Evolutionary conservation across 1,140 invertebrate species (phyloP), one percentile per base, ranked within the genome.

Genomic region (Magallana angulata): DNA sequence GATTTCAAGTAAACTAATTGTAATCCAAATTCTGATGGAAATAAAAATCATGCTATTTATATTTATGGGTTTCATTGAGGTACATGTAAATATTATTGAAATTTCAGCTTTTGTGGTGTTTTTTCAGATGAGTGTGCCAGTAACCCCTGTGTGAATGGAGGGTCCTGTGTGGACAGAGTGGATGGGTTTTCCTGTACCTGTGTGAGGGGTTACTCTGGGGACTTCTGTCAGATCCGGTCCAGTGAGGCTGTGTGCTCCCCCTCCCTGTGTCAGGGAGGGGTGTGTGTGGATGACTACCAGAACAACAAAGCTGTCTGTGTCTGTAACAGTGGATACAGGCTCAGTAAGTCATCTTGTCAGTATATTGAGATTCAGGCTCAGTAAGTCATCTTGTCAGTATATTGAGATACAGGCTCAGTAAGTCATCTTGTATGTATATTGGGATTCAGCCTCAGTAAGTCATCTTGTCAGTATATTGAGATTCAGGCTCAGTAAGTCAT

Each of bases 151-250:
- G 8, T 87, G 24, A 86, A 92, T 88, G 86, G 71, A n/a, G 91
- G 90, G 16, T 57, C 85, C 30, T 92, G 91, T 86, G 88, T 90
- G 30, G 91, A 93, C 59, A 16, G 76, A 8, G 83, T 88, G n/a
- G 89, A 90, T 60, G 88, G 87, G 6, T 93, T 88, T 84, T 59
- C 76, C 64, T 93, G 93, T 82, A 87, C 86, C 56, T 93, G 93
- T 91, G 59, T 81, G 57, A 87, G 89, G n/a, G 92, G 92, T 9
- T 83, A 87, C 56, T 56, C 82, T 11, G 71, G 87, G 7, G 16
- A 62, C 3, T 48, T 68, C 57, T 87, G 85, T 82, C 76, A 87
- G 18, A 56, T 68, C 57, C 81, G 81, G 18, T 57, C 16, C 48
- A 8, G 18, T 18, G 81, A 57, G 36, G 56, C 81, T 0, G 57